These are phyloP conservation scores for Nothocercus nigrocapillus DNA, from an alignment of 2,113 vertebrate species.

Conservation along the genomic window DNA sequence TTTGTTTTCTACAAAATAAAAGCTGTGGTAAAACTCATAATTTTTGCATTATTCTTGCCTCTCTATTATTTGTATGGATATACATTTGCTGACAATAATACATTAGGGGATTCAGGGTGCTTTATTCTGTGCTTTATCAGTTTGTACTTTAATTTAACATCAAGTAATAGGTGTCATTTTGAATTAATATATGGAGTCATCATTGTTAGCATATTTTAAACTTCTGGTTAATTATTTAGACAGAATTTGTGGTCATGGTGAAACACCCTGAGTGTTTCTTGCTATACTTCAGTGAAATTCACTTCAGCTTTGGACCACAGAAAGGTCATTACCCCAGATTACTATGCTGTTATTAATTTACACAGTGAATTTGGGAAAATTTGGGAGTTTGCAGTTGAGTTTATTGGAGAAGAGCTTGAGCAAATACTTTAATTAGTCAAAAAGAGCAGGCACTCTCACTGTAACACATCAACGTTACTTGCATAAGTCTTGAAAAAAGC, in stretches of 20 bases:
- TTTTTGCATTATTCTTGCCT: neutral
- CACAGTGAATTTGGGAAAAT: neutral
- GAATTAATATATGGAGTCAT: neutral
- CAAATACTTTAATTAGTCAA: neutral
- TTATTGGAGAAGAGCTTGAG: neutral
- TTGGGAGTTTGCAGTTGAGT: neutral
- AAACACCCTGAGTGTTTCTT: neutral
- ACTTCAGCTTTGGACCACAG: neutral
- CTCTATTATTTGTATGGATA: neutral
- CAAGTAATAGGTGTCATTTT: neutral
- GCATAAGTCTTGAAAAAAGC: neutral
- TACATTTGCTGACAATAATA: neutral
- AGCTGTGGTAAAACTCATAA: neutral
- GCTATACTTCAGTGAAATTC: neutral
- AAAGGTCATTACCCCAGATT: neutral
- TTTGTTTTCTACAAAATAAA: neutral
- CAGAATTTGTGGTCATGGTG: neutral
- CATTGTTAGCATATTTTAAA: neutral
- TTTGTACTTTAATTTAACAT: neutral
- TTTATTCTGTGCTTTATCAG: neutral
- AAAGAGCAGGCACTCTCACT: neutral
- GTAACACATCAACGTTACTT: neutral
- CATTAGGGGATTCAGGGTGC: neutral
- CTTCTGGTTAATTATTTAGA: neutral
- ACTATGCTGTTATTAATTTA: neutral